Evolutionary conservation across 2,888 invertebrate genomes (phyloP), one percentile per base, ranked within the genome.

Genomic region (Hylaea fasciaria): DNA sequence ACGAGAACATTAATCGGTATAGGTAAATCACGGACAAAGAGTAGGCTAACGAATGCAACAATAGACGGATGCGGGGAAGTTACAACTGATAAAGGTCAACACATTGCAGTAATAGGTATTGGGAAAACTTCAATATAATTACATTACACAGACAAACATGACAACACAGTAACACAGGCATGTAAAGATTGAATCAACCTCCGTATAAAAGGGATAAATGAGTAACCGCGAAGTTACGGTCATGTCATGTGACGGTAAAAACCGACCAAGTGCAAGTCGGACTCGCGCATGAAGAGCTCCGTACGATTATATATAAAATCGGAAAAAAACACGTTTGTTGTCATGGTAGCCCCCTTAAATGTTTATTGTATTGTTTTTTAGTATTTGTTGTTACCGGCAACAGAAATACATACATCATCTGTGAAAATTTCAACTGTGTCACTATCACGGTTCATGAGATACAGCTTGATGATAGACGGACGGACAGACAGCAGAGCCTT

Each of bases 41-140:
- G 39, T 43, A 29, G 45, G 57, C 51, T 45, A 47, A 64, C 22
- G 5, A 22, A 22, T 5, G 5, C 5, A 22, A 22, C 62, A 61
- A 68, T 65, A 65, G 60, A 63, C 60, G 57, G 62, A 67, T 69
- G 62, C 64, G 63, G 65, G 67, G 51, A 57, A 43, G 55, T 45
- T 47, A 63, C 62, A 57, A 58, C 57, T 58, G 59, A 62, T 59
- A 65, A 65, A 65, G 60, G 54, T 49, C 53, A 57, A 28, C 46
- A 49, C 51, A 56, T 48, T 14, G 32, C 37, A 29, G 52, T 16
- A 52, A 46, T 17, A 17, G 40, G 13, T 43, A 49, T 35, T 50
- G 37, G 17, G 13, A 47, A 51, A 40, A 46, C 49, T 40, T 49
- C 53, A 40, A 57, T 49, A 29, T 35, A n/a, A n/a, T 46, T 48